Base-by-base conservation (phyloP, 2,113 vertebrate species). In the Hydrochoerus hydrochaeris region DNA sequence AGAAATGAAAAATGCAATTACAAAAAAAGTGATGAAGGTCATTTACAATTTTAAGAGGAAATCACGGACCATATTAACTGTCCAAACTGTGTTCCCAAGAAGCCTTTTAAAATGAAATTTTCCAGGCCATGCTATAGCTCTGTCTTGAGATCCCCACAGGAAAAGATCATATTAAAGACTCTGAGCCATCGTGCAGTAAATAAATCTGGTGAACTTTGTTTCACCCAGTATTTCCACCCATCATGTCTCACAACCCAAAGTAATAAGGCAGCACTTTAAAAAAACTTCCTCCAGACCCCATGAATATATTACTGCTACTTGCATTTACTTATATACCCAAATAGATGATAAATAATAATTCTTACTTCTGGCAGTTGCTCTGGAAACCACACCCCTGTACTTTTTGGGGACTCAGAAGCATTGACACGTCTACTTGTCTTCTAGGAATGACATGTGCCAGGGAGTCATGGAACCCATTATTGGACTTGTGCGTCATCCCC, bases 301-400 rank as follows among this genome's bases (percentile, higher is more conserved):
- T 60, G 80, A 95, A 88, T 96, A 58, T 22, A 81, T 93, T 82
- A 94, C 62, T 93, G 46, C 38, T 95, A 71, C 6, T 89, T 30
- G 38, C 32, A 78, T 87, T 83, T 91, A 93, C 38, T 67, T 89
- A 58, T 28, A 60, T 87, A 6, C 28, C 63, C 90, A 90, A 67
- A 17, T 60, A 85, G 35, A 88, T 88, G 65, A 92, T 86, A 85
- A 95, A 69, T 90, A 90, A 82, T 84, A 85, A 85, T 75, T 49
- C 17, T 85, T 38, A 73, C 32, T 80, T 92, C 75, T 90, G 62
- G 78, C 63, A 77, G 3, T 54, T 90, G 35, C 38, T 60, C 7
- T 26, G 30, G 6, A 2, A 91, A n/a, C 65, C 44, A 22, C 62
- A 24, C 62, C 14, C 35, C 69, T 16, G 7, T 78, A 22, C 30